Conservation (phyloP, 2,113 vertebrate genomes). For the Lucifuga dentata region DNA sequence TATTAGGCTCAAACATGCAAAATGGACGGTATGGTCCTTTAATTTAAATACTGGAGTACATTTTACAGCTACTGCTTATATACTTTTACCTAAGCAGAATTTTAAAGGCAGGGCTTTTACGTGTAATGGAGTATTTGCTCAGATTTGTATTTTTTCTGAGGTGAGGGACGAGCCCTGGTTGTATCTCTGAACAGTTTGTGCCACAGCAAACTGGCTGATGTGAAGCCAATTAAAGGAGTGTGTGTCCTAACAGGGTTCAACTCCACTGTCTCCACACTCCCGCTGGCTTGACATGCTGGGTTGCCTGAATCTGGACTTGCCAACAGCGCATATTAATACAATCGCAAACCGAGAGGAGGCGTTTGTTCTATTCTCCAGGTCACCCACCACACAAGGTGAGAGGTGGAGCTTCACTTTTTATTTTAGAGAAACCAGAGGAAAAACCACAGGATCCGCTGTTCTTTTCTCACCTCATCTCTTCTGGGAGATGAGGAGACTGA, state of each 20-base stretch:
- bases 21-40: no score
- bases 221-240: constrained; percentile 71
- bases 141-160: constrained; percentile 25
- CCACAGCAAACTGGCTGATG: constrained; percentile 39
- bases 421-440: constrained; percentile 6
- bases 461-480: constrained; percentile 36
- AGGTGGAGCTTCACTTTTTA: constrained; percentile 18
- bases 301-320: constrained; percentile 16
- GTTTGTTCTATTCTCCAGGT: constrained; percentile 32
- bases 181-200: constrained; percentile 46
- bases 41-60: no score
- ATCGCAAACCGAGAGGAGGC: constrained; percentile 34
- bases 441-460: constrained; percentile 14
- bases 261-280: constrained; percentile 40
- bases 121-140: no score
- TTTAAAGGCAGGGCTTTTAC: no score
- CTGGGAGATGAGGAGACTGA: constrained; percentile 34
- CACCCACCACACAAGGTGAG: constrained; percentile 18
- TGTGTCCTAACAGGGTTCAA: constrained; percentile 60
- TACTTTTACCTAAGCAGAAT: no score
- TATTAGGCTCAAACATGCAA: no score
- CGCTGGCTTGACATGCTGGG: constrained; percentile 18
- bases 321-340: constrained; percentile 41
- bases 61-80: no score
- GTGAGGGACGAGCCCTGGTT: constrained; percentile 41